phyloP scores from a whole-genome alignment of 2,797 vertebrate genomes.

The Hydrolagus colliei region DNA sequence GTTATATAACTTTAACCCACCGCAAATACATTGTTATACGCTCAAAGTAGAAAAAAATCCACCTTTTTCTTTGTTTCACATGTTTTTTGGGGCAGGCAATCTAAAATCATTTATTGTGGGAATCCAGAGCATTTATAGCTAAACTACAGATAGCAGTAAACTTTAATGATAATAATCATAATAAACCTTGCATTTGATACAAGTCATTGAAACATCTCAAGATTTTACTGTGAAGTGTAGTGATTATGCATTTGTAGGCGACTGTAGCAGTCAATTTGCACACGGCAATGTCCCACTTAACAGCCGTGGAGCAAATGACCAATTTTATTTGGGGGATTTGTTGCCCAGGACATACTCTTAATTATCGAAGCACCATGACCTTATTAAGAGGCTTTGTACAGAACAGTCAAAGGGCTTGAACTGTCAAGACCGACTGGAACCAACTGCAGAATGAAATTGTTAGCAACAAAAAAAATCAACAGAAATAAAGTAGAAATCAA shows the following conservation, averaged over 20 bases:
- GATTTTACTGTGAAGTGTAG: too few relatives aligned
- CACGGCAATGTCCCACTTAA: too few relatives aligned
- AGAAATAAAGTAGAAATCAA: background rate
- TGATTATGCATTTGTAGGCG: too few relatives aligned
- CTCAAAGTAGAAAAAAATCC: background rate
- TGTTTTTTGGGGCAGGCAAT: background rate
- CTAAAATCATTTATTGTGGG: slow-evolving; percentile 5
- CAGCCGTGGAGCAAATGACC: too few relatives aligned
- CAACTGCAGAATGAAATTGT: background rate
- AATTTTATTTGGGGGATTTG: too few relatives aligned
- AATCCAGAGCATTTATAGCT: background rate
- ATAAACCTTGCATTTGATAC: too few relatives aligned
- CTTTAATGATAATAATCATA: background rate
- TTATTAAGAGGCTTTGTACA: background rate
- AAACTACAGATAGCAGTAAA: background rate
- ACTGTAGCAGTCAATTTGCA: too few relatives aligned
- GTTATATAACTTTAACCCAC: background rate
- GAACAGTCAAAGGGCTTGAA: background rate
- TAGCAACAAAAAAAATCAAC: slow-evolving; percentile 1
- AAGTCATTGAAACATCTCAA: too few relatives aligned
- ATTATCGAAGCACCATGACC: slow-evolving; percentile 15
- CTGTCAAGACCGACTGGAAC: background rate
- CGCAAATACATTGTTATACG: background rate
- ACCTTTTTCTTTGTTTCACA: background rate
- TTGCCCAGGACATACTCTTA: background rate